Conservation (phyloP, 92 coral and sea anemone species). For the Phenganax marumi region DNA sequence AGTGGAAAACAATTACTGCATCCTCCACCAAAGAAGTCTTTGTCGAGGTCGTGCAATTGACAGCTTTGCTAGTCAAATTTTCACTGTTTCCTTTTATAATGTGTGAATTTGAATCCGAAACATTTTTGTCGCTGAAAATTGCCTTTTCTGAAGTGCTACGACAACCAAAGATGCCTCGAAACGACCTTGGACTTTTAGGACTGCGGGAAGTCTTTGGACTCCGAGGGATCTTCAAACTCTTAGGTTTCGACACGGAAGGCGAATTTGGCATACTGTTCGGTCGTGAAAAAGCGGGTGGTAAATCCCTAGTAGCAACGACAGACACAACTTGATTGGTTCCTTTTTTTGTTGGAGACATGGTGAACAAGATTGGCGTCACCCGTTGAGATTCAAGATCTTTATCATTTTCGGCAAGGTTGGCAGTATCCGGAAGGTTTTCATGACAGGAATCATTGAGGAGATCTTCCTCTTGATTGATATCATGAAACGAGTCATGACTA, state of each 20-base stretch:
- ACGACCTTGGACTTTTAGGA: slow-evolving; percentile 20
- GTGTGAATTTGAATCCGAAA: not conserved
- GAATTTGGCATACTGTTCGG: slow-evolving; percentile 22
- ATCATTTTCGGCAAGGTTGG: slow-evolving; percentile 17
- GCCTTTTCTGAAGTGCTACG: slow-evolving; percentile 5
- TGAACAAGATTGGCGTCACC: slow-evolving; percentile 23
- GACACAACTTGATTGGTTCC: slow-evolving; percentile 30
- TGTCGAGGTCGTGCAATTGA: not conserved
- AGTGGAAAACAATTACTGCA: slow-evolving; percentile 13
- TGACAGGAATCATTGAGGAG: not conserved
- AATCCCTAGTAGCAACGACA: slow-evolving; percentile 28
- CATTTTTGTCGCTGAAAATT: not conserved
- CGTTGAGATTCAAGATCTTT: slow-evolving; percentile 21
- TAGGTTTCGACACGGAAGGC: slow-evolving; percentile 17
- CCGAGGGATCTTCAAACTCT: not conserved
- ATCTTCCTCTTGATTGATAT: not conserved
- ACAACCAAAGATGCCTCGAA: slow-evolving; percentile 2
- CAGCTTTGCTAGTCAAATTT: not conserved
- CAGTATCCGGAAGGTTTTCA: not conserved
- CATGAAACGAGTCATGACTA: not conserved
- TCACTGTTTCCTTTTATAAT: slow-evolving; percentile 1
- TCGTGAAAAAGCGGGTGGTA: slow-evolving; percentile 19
- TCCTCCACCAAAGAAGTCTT: not conserved
- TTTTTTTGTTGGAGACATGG: slow-evolving; percentile 31
- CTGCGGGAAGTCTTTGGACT: not conserved